A percentile compares a stretch with the other conserved stretches of the same genome.
These are phyloP conservation scores for Polietes domitor DNA, from an alignment of 2,888 invertebrate species.

Conservation along the genomic window DNA sequence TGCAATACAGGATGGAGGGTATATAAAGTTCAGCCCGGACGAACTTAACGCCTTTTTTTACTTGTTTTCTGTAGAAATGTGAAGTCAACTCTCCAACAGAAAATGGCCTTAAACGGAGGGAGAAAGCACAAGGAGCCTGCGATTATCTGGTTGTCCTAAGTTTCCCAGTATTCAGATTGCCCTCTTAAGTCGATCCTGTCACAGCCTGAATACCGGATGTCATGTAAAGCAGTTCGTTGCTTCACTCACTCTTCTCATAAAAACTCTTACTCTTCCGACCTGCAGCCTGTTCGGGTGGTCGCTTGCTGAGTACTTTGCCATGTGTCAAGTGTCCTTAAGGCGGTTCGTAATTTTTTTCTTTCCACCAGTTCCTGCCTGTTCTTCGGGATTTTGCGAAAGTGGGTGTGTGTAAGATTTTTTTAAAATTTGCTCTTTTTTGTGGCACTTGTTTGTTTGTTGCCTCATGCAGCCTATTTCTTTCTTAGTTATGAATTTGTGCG, in stretches of 20 bases:
- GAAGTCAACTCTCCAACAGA: no score
- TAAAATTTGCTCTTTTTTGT: conserved; percentile 43
- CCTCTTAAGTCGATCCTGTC: no score
- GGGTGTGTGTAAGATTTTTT: conserved; percentile 30
- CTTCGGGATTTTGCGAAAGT: neutral
- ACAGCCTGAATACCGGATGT: neutral
- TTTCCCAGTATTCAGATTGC: no score
- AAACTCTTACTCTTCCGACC: neutral
- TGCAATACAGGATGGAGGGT: no score
- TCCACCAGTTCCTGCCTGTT: neutral
- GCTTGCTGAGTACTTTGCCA: conserved; percentile 18
- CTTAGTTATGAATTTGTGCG: neutral
- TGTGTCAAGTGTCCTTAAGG: conserved; percentile 58
- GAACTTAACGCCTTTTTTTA: no score
- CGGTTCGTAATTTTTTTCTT: neutral
- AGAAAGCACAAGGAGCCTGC: no score
- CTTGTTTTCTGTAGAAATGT: no score
- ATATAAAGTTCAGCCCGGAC: no score
- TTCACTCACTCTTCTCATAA: no score
- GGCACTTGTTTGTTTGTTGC: neutral
- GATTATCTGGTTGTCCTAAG: no score
- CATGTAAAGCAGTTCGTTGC: conserved; percentile 8
- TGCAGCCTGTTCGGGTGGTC: neutral
- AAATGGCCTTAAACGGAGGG: no score
- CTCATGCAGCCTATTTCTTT: neutral